Conservation (phyloP, 2,113 vertebrate genomes). For the Forbesichthys agassizii region DNA sequence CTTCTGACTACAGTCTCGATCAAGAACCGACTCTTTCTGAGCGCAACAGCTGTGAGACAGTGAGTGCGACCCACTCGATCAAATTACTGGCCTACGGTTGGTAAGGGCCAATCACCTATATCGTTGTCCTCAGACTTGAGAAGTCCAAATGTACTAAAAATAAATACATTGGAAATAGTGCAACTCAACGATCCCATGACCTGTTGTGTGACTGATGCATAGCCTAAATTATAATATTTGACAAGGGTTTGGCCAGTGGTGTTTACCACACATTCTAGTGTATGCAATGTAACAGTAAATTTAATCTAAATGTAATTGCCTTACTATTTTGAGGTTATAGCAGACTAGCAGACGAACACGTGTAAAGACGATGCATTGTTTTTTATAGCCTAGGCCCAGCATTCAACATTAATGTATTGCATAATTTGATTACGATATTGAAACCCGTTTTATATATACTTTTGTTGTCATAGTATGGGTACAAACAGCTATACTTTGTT, state of each 20-base stretch:
- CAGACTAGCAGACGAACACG: slow-evolving; percentile 6
- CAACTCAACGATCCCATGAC: too few relatives aligned
- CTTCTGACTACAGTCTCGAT: slow-evolving; percentile 21
- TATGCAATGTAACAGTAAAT: slow-evolving; percentile 49
- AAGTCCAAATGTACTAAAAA: slow-evolving; percentile 48
- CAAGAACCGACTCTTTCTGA: slow-evolving; percentile 34
- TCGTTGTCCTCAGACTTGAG: not conserved
- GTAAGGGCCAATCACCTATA: not conserved
- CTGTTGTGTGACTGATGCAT: not conserved
- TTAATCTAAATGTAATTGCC: slow-evolving; percentile 64
- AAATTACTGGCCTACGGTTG: slow-evolving; percentile 67
- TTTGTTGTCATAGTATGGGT: not conserved
- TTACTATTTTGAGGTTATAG: slow-evolving; percentile 60
- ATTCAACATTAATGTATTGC: too few relatives aligned
- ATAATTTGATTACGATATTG: too few relatives aligned
- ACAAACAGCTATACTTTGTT: not conserved
- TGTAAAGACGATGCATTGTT: slow-evolving; percentile 52
- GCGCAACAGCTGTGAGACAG: slow-evolving; percentile 73
- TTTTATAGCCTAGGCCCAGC: slow-evolving; percentile 11
- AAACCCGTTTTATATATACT: not conserved
- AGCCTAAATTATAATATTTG: not conserved
- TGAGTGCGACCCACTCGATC: slow-evolving; percentile 49
- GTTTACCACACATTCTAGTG: not conserved
- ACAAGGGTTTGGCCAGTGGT: not conserved
- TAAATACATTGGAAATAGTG: slow-evolving; percentile 6